These are phyloP conservation scores for Dynastes maya DNA, from an alignment of 2,888 invertebrate genomes.

Conservation along the genomic window DNA sequence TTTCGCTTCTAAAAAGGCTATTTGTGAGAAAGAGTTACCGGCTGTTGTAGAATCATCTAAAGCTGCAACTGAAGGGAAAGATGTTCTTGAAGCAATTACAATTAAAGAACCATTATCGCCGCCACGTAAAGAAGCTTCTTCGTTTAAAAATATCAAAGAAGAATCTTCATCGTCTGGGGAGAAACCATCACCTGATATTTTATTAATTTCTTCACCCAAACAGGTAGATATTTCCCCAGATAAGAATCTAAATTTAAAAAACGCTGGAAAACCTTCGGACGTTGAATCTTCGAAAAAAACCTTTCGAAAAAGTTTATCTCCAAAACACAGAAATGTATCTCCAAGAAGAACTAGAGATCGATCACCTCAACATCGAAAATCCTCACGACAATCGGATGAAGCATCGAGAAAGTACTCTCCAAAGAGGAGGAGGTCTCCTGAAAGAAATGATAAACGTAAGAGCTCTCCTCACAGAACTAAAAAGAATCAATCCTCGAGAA, in stretches of 20 bases:
- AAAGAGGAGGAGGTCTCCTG: slow-evolving; percentile 15
- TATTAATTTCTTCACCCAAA: slow-evolving; percentile 29
- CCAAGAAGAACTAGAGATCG: slow-evolving; percentile 17
- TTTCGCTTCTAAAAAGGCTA: slow-evolving; percentile 53
- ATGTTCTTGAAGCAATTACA: not conserved
- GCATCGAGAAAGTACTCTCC: not conserved
- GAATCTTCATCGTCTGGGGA: not conserved
- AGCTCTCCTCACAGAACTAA: slow-evolving; percentile 42
- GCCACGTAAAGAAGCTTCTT: not conserved
- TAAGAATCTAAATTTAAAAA: slow-evolving; percentile 42
- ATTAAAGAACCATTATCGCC: not conserved
- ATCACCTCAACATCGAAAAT: slow-evolving; percentile 8
- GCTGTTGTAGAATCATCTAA: slow-evolving; percentile 13
- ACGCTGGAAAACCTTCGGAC: slow-evolving; percentile 55
- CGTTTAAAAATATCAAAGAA: slow-evolving; percentile 17
- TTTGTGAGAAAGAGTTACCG: slow-evolving; percentile 3
- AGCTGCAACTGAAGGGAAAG: not conserved
- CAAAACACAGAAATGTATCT: slow-evolving; percentile 45
- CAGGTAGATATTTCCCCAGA: slow-evolving; percentile 13
- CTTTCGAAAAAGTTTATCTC: slow-evolving; percentile 40
- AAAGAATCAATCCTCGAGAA: slow-evolving; percentile 36
- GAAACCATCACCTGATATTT: not conserved
- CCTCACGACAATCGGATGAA: slow-evolving; percentile 1
- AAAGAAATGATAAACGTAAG: slow-evolving; percentile 25
- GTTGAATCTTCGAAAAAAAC: slow-evolving; percentile 49